Evolutionary conservation across 2,797 vertebrate species (phyloP), one percentile per base, ranked within the genome.

Genomic region (Furcifer pardalis): DNA sequence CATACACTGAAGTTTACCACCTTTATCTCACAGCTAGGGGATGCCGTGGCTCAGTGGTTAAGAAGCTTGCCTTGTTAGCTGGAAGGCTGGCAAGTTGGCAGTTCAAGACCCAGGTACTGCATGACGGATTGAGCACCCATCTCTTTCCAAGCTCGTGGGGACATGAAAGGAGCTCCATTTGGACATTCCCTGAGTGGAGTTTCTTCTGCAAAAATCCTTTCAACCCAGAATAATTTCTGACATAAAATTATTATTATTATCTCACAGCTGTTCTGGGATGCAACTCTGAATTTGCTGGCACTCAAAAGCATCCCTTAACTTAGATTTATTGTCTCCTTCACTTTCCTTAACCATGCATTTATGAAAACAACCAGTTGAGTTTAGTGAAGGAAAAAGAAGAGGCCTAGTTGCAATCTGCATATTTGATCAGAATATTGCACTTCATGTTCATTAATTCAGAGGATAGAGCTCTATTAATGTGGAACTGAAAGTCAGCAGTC

Each of bases 391-490:
- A 56, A 76, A 62, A 40, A 37, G 32, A 42, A 46, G 56, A 56
- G 17, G 21, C 25, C 44, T 49, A 60, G 62, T 79, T 77, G 42
- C 49, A 37, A 71, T 69, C 52, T 71, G 72, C 65, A 77, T 60
- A 62, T 81, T 32, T 69, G 63, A 69, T 86, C 59, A 76, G 37
- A 40, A 75, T 65, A 49, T 27, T 65, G 5, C 35, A 66, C 35
- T 63, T 85, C 25, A 19, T 76, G 40, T 69, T 81, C 81, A 86
- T 81, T 81, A 69, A 65, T 81, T 77, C 65, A 69, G 65, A 69
- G 37, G 37, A 83, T 17, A 77, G 46, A 77, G 52, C 6, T 46
- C 30, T 60, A 69, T 49, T 77, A 71, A 46, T 63, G 56, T 40
- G 49, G 63, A 69, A 69, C 21, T 21, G 4, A 82, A 37, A 75